Percentiles rank a stretch among this genome's conserved stretches.
These are phyloP conservation scores for Temnothorax nylanderi DNA, from an alignment of 1,140 invertebrate genomes.

Conservation along the genomic window DNA sequence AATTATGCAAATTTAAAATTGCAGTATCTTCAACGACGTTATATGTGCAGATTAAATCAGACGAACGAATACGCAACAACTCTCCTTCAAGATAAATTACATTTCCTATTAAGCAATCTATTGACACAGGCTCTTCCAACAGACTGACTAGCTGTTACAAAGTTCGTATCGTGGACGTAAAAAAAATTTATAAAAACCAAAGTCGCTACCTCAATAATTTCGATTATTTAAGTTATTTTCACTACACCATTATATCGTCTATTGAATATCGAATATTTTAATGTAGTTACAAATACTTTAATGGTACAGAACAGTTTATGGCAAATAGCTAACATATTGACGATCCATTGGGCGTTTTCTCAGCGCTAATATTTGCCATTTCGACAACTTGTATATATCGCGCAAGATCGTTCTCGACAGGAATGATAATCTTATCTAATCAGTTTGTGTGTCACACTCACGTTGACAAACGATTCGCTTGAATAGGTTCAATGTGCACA, in stretches of 20 bases:
- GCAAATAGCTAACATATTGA: neutral
- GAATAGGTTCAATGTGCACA: conserved; percentile 31
- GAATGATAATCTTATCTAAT: conserved; percentile 54
- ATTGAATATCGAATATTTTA: neutral
- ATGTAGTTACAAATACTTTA: neutral
- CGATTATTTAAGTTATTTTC: neutral
- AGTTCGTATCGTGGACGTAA: neutral
- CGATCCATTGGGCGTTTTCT: neutral
- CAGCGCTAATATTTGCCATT: conserved; percentile 3
- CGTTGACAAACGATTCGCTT: neutral
- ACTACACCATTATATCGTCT: neutral
- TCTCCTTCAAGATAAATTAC: neutral
- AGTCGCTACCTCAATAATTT: neutral
- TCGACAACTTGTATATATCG: neutral
- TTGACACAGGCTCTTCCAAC: neutral
- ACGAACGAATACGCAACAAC: neutral
- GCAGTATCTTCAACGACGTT: neutral
- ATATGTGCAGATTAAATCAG: neutral
- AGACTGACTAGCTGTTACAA: neutral
- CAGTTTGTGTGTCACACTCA: neutral
- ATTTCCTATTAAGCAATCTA: conserved; percentile 11
- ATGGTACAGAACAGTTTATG: neutral
- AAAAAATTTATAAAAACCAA: neutral
- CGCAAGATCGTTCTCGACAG: neutral
- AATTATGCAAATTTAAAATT: conserved; percentile 23